Conservation (phyloP, 2,113 vertebrate genomes). For the Mugil cephalus region DNA sequence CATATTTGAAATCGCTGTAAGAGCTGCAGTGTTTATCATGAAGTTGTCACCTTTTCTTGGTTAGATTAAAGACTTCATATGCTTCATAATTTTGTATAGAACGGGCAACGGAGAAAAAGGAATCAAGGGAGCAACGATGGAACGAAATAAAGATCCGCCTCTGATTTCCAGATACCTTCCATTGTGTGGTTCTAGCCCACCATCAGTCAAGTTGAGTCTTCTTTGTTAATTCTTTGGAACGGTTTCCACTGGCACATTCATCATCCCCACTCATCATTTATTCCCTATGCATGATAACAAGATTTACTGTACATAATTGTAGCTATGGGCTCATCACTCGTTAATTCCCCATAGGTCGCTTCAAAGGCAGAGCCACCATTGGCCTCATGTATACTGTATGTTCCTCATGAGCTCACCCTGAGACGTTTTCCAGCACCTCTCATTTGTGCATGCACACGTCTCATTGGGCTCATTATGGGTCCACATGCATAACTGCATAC, state of each 20-base stretch:
- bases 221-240: background rate
- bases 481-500: background rate
- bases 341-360: constrained; percentile 13
- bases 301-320: background rate
- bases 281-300: background rate
- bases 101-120: too few species aligned
- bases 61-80: too few species aligned
- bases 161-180: too few species aligned
- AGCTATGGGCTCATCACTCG: background rate
- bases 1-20: too few species aligned
- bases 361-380: background rate
- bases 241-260: background rate
- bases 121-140: too few species aligned
- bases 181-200: too few species aligned
- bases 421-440: background rate
- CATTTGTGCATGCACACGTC: background rate
- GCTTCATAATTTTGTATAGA: too few species aligned
- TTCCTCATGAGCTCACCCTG: background rate
- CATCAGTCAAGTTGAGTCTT: too few species aligned
- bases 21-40: too few species aligned
- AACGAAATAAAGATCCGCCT: too few species aligned
- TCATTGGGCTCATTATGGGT: background rate
- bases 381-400: background rate
- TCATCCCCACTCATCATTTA: background rate
- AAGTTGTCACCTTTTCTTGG: too few species aligned